These are phyloP conservation scores for Congeria kusceri DNA, from an alignment of 2,888 invertebrate species.

Conservation along the genomic window DNA sequence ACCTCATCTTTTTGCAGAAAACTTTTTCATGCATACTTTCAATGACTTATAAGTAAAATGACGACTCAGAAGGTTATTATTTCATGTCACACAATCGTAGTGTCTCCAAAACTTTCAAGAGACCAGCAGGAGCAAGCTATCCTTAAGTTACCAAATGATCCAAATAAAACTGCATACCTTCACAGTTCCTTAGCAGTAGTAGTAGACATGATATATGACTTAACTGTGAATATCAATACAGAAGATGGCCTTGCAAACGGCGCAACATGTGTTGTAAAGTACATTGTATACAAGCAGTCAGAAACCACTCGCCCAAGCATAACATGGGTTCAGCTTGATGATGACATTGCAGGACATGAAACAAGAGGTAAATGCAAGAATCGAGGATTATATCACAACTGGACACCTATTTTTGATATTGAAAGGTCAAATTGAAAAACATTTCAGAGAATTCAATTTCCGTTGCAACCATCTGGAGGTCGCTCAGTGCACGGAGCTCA, in stretches of 20 bases:
- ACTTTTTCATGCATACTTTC: constrained; percentile 37
- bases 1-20: constrained; percentile 46
- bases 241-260: constrained; percentile 60
- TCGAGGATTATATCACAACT: constrained; percentile 38
- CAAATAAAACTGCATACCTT: constrained; percentile 36
- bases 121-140: constrained; percentile 32
- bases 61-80: constrained; percentile 21
- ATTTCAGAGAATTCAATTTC: constrained; percentile 52
- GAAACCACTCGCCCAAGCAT: constrained; percentile 51
- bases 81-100: constrained; percentile 25
- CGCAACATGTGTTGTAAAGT: constrained; percentile 43
- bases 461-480: constrained; percentile 50
- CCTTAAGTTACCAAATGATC: constrained; percentile 29
- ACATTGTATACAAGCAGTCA: constrained; percentile 40
- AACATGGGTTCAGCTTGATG: constrained; percentile 52
- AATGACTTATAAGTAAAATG: constrained; percentile 24
- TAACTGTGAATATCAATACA: constrained; percentile 49
- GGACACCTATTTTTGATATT: constrained; percentile 62
- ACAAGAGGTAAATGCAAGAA: constrained; percentile 45
- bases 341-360: constrained; percentile 30
- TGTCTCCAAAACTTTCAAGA: constrained; percentile 31
- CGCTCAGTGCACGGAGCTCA: constrained; percentile 61
- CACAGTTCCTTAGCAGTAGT: constrained; percentile 23
- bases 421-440: constrained; percentile 45
- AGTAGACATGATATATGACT: constrained; percentile 36